A percentile compares a stretch with the other conserved stretches of the same genome.
These are phyloP conservation scores for Dromius quadrimaculatus DNA, from an alignment of 2,888 invertebrate species.

Conservation along the genomic window DNA sequence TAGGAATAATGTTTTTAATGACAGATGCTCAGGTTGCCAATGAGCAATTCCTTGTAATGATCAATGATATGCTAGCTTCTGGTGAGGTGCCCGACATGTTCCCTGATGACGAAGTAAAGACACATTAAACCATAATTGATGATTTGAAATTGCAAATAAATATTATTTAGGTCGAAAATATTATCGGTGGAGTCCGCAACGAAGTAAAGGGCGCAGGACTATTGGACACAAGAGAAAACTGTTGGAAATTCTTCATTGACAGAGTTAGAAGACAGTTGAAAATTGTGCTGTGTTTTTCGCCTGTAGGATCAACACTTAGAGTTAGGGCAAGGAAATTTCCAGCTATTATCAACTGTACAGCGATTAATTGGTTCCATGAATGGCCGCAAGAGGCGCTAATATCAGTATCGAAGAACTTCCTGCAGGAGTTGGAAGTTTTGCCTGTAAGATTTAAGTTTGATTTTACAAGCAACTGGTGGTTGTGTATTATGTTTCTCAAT, in stretches of 20 bases:
- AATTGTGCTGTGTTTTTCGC: constrained; percentile 97
- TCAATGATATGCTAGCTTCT: constrained; percentile 95
- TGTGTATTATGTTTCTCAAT: constrained; percentile 14
- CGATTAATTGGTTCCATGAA: constrained; percentile 98
- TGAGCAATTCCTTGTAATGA: constrained; percentile 93
- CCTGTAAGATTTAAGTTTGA: constrained; percentile 64
- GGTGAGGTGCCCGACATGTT: constrained; percentile 97
- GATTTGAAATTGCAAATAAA: too few species aligned
- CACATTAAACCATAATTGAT: too few species aligned
- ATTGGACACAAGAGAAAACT: constrained; percentile 93
- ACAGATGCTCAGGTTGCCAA: constrained; percentile 97
- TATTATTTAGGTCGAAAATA: too few species aligned
- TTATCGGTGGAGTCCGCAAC: constrained; percentile 86
- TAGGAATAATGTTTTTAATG: constrained; percentile 95
- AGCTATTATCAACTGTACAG: constrained; percentile 93
- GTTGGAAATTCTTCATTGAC: constrained; percentile 98
- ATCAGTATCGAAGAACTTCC: constrained; percentile 90
- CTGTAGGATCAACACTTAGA: constrained; percentile 93
- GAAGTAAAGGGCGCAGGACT: constrained; percentile 86
- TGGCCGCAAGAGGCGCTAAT: constrained; percentile 98
- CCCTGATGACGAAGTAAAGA: constrained; percentile 95
- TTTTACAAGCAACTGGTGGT: constrained; percentile 51
- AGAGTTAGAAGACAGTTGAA: constrained; percentile 89
- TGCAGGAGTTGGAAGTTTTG: constrained; percentile 82
- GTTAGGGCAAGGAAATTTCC: constrained; percentile 96